Percentiles rank a stretch among this genome's conserved stretches.
These are phyloP conservation scores for Aphyosemion australe DNA, from an alignment of 2,113 vertebrate genomes.

Conservation along the genomic window DNA sequence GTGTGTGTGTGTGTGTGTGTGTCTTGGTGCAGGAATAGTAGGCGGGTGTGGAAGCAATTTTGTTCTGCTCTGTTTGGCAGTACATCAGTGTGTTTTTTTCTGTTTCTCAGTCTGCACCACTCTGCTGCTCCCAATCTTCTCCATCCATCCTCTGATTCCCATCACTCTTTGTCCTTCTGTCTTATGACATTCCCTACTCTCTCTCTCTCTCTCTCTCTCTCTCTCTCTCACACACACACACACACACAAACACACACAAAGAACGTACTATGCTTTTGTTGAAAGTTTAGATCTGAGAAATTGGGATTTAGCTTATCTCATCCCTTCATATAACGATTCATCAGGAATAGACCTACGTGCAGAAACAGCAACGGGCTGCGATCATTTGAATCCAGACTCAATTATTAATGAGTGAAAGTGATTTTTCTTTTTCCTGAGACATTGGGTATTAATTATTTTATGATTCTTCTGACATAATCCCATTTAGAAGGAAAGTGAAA, in stretches of 20 bases:
- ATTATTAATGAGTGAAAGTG: conserved; percentile 12
- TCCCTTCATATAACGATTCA: conserved; percentile 17
- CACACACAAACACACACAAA: not conserved
- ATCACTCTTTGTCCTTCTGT: conserved; percentile 12
- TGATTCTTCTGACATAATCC: conserved; percentile 33
- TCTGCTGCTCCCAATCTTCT: conserved; percentile 32
- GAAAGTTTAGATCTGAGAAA: not conserved
- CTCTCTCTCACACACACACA: not conserved
- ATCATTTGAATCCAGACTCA: conserved; percentile 21
- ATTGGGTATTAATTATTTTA: conserved; percentile 48
- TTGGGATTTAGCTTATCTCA: not conserved
- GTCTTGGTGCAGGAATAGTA: not conserved
- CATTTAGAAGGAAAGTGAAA: conserved; percentile 13
- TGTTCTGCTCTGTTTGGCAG: conserved; percentile 75
- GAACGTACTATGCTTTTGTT: not conserved
- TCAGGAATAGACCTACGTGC: not conserved
- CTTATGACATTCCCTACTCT: conserved; percentile 2
- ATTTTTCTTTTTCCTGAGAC: conserved; percentile 1
- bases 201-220: not conserved
- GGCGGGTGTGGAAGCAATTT: conserved; percentile 54
- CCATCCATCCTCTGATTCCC: conserved; percentile 30
- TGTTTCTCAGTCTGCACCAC: conserved; percentile 35
- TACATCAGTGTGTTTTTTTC: conserved; percentile 68
- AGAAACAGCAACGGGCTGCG: not conserved
- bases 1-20: conserved; percentile 1